Evolutionary conservation across 2,888 invertebrate species (phyloP).

Genomic region (Drosophila suboccidentalis): DNA sequence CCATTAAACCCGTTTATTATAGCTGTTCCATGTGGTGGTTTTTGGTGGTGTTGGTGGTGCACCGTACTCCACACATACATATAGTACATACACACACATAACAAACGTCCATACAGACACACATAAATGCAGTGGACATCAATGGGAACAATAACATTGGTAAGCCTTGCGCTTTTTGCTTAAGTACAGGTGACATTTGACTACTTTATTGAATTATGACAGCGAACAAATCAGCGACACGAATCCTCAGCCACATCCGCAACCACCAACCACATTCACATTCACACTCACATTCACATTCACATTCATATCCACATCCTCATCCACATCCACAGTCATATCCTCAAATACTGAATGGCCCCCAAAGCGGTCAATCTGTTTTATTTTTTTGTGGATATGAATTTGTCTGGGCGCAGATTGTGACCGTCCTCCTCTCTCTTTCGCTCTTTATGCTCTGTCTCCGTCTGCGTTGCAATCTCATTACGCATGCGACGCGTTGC

Average conservation of each 20-base stretch:
- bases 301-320: too few species aligned
- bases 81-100: background rate
- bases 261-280: background rate
- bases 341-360: conserved; percentile 14
- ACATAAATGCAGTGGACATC: conserved; percentile 16
- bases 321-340: background rate
- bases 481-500: conserved; percentile 71
- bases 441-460: background rate
- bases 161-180: conserved; percentile 67
- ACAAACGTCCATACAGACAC: background rate
- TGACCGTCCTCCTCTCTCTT: background rate
- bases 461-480: conserved; percentile 8
- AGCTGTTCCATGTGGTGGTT: conserved; percentile 4
- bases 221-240: conserved; percentile 82
- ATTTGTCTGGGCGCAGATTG: conserved; percentile 24
- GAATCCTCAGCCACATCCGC: conserved; percentile 39
- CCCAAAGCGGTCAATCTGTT: conserved; percentile 43
- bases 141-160: conserved; percentile 41
- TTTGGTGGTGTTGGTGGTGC: background rate
- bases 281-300: background rate
- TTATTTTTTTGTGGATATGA: conserved; percentile 4
- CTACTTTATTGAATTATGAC: conserved; percentile 84
- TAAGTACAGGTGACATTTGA: conserved; percentile 72
- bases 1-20: conserved; percentile 59
- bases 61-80: background rate